These are phyloP conservation scores for Dromaius novaehollandiae DNA, from an alignment of 2,113 vertebrate species.

Conservation along the genomic window DNA sequence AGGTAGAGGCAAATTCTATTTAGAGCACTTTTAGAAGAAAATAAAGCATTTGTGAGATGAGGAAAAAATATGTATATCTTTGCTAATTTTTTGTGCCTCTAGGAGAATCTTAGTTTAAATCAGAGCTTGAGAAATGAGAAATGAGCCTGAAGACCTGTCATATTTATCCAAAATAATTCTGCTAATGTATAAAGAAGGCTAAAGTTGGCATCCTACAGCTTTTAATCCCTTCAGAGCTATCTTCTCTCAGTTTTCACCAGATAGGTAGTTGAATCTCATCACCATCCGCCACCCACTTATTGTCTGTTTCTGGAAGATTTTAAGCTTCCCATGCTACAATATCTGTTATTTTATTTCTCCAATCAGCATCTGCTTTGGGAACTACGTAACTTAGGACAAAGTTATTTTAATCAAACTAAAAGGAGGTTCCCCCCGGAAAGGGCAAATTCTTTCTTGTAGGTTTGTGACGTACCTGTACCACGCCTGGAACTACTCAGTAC, in stretches of 20 bases:
- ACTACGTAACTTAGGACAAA: background rate
- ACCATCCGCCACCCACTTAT: background rate
- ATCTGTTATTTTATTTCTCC: background rate
- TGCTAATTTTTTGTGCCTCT: background rate
- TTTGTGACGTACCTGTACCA: background rate
- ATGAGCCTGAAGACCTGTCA: background rate
- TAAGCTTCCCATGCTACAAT: background rate
- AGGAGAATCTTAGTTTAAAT: background rate
- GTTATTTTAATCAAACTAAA: background rate
- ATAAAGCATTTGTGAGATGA: background rate
- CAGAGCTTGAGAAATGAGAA: background rate
- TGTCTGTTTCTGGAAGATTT: background rate
- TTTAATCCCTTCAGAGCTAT: background rate
- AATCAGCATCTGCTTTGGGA: background rate
- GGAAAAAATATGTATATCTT: background rate
- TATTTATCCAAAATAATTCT: background rate
- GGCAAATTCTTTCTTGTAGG: background rate
- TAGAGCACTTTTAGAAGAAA: background rate
- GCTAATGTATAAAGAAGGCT: background rate
- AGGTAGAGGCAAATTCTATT: background rate
- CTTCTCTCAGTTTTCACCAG: background rate
- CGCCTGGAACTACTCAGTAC: background rate
- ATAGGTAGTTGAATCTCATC: background rate
- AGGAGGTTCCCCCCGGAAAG: background rate
- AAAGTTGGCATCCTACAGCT: background rate